Evolutionary conservation across 2,888 invertebrate genomes (phyloP), one percentile per base, ranked within the genome.

Genomic region (Mongoloraphidia duomilia): DNA sequence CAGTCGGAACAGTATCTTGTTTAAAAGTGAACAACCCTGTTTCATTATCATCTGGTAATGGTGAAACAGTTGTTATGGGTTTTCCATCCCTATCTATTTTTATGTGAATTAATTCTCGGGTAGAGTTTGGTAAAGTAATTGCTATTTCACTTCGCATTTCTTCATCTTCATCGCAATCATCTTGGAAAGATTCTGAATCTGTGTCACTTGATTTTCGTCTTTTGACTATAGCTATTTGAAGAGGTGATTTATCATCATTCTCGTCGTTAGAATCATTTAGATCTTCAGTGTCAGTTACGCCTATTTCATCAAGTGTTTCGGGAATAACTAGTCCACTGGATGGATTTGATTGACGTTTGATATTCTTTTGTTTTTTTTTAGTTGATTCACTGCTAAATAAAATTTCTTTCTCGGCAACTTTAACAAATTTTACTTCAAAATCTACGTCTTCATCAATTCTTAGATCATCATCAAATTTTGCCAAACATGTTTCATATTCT

Each of bases 211-310:
- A 44, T 9, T 33, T 40, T 39, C 40, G 61, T 46, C 61, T 61
- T 5, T 66, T 65, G 46, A 65, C 55, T 10, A 64, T 52, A 34
- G 64, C 59, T 2, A 64, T 55, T 8, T 65, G 65, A 34, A 66
- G 64, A 38, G 59, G 57, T 52, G 63, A 60, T n/a, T 59, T 59
- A 45, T 60, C 56, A 34, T 54, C 55, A 8, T 41, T 49, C 44
- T 61, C 61, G 34, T 56, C 57, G 35, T 58, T 59, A 11, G 62
- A 58, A 33, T 65, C 63, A 47, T 70, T 66, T n/a, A 73, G 58
- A 53, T 68, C 66, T 58, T 74, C 74, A 12, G 68, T 59, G 56
- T 74, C 73, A 6, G 74, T 74, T 2, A 67, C 17, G 1, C 63
- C 65, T 41, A 69, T 62, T 43, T 59, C 68, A 13, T 44, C 46